Evolutionary conservation across 2,888 invertebrate species (phyloP), one percentile per base, ranked within the genome.

Genomic region (Cremastinae sp.): DNA sequence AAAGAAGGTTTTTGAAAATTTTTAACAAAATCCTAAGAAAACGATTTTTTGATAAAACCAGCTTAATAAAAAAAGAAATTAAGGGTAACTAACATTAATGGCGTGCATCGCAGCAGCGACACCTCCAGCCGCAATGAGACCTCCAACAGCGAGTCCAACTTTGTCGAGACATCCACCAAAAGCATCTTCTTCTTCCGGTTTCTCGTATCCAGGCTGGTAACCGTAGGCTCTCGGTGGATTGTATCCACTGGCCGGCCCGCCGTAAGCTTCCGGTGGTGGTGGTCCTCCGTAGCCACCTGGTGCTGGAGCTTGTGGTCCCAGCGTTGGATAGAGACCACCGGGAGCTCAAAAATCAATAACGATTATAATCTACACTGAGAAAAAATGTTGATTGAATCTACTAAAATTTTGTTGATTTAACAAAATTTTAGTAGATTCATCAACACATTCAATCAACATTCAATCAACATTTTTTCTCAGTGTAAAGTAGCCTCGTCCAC

Each of bases 101-200:
- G 88, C 88, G 72, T 86, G 85, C 80, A 88, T 85, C 18, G 87
- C 88, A 16, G 88, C 89, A 28, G 89, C 89, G 36, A 88, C 86
- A 18, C 89, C 89, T 69, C 89, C 89, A 34, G 87, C 89, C 10
- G 89, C 89, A 54, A 87, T 86, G 16, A 89, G 80, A 68, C 88
- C 89, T 20, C 89, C 89, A 45, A 89, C 73, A 10, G 89, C 88
- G 41, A 89, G 68, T 8, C 88, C 89, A 72, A 89, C 85, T 86
- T 89, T 89, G 66, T 88, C 87, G 53, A 89, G 70, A 41, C 84
- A 86, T n/a, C 84, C 83, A 43, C 85, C 82, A 45, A 87, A 87
- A 18, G 79, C 78, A 12, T 83, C 82, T 62, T 85, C 84, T 66
- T 87, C 87, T 70, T 88, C 86, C 43, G 85, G 47, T 58, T 87